Percentiles rank a stretch among this genome's conserved stretches.
phyloP scores from a whole-genome alignment of 2,888 invertebrate genomes.

The Drosophila melanosoma region DNA sequence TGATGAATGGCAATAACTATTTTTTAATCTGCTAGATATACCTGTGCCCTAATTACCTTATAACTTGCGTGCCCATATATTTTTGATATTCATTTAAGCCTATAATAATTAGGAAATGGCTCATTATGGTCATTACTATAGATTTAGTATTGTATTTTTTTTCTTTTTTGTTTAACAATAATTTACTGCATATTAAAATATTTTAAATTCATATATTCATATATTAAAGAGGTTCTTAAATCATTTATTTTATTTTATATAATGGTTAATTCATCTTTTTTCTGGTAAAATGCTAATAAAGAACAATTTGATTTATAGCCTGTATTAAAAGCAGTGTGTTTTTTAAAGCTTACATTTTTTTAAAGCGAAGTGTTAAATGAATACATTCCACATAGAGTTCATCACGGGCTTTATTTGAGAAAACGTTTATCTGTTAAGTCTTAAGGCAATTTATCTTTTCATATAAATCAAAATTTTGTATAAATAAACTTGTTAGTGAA shows the following conservation, averaged over 20 bases:
- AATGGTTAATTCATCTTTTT: neutral
- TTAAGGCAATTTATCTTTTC: neutral
- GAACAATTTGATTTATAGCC: neutral
- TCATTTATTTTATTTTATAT: neutral
- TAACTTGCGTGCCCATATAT: neutral
- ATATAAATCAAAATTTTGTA: neutral
- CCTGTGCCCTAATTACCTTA: neutral
- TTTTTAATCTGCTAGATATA: neutral
- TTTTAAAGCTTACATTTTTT: neutral
- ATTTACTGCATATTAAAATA: neutral
- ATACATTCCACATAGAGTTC: neutral
- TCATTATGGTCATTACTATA: neutral
- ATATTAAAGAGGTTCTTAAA: neutral
- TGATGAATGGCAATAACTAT: neutral
- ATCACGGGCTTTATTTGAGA: neutral
- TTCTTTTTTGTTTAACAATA: neutral
- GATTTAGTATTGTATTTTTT: no score
- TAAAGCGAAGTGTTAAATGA: no score
- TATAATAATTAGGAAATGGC: neutral
- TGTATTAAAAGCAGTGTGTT: neutral
- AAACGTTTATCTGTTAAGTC: neutral
- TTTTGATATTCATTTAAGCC: neutral
- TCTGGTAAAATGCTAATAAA: neutral
- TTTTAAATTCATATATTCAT: neutral
- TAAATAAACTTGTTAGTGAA: conserved; percentile 54